Evolutionary conservation across 2,113 vertebrate genomes (phyloP).

Genomic region (Paramormyrops kingsleyae): DNA sequence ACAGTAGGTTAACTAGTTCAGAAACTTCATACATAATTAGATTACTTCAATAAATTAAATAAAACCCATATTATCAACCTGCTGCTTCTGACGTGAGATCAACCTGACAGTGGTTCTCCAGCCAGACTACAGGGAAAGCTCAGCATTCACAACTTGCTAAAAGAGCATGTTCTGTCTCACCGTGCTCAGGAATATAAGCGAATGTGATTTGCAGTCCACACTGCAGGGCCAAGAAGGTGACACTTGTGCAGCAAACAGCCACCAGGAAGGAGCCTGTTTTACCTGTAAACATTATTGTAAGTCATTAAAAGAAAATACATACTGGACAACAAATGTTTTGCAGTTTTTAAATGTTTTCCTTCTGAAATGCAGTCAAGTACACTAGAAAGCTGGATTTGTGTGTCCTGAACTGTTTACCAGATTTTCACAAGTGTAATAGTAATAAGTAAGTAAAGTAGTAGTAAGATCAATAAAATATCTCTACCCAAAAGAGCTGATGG

Average conservation of each 20-base stretch:
- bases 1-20: not conserved
- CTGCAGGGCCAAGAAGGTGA: slow-evolving; percentile 57
- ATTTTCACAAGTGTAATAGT: not conserved
- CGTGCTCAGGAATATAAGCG: slow-evolving; percentile 46
- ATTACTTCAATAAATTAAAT: not conserved
- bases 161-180: slow-evolving; percentile 35
- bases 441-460: not conserved
- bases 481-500: not conserved
- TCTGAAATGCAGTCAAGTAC: not conserved
- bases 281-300: slow-evolving; percentile 35
- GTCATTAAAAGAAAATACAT: not conserved
- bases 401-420: not conserved
- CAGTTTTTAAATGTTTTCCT: not conserved
- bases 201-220: slow-evolving; percentile 62
- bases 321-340: not conserved
- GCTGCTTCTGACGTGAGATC: not conserved
- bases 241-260: slow-evolving; percentile 45
- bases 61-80: not conserved
- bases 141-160: not conserved
- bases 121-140: not conserved
- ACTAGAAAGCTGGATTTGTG: not conserved
- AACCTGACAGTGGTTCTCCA: not conserved
- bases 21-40: not conserved
- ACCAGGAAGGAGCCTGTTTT: slow-evolving; percentile 51
- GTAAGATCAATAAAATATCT: not conserved